These are phyloP conservation scores for Rhynchonema sp. DNA, from an alignment of 2,888 invertebrate species.

Conservation along the genomic window DNA sequence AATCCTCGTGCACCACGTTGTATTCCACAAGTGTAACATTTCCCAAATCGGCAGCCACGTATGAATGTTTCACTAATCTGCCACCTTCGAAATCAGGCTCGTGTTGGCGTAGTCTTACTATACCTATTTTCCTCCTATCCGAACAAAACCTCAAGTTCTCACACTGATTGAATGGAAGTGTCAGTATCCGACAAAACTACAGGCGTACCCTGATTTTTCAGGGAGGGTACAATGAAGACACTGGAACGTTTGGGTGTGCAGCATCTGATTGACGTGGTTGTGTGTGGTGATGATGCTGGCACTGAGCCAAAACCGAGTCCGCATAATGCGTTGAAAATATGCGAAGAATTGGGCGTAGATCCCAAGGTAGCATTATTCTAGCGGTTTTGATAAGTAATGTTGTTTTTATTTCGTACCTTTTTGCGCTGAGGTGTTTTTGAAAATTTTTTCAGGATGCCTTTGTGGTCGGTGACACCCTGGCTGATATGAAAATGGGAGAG, in stretches of 20 bases:
- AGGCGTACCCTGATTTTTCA: no score
- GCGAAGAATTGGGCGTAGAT: slow-evolving; percentile 15
- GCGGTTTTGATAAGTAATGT: background rate
- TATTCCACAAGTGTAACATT: no score
- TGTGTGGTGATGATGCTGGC: slow-evolving; percentile 33
- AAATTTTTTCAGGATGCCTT: slow-evolving; percentile 19
- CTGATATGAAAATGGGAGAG: slow-evolving; percentile 33
- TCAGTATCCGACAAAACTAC: no score
- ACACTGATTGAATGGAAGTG: no score
- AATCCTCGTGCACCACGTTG: no score
- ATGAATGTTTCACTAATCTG: no score
- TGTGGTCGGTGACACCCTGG: slow-evolving; percentile 34
- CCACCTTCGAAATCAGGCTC: no score
- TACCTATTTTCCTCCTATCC: no score
- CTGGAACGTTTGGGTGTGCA: background rate
- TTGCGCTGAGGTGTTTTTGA: background rate
- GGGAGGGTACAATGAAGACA: background rate
- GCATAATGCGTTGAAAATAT: slow-evolving; percentile 28
- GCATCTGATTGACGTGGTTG: slow-evolving; percentile 15
- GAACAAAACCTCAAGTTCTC: no score
- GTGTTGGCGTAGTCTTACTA: no score
- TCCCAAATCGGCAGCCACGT: no score
- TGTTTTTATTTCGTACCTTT: background rate
- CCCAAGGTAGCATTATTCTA: slow-evolving; percentile 15
- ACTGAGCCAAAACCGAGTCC: slow-evolving; percentile 32